Evolutionary conservation across 2,888 invertebrate species (phyloP).

Genomic region (Nemotelus pantherinus): DNA sequence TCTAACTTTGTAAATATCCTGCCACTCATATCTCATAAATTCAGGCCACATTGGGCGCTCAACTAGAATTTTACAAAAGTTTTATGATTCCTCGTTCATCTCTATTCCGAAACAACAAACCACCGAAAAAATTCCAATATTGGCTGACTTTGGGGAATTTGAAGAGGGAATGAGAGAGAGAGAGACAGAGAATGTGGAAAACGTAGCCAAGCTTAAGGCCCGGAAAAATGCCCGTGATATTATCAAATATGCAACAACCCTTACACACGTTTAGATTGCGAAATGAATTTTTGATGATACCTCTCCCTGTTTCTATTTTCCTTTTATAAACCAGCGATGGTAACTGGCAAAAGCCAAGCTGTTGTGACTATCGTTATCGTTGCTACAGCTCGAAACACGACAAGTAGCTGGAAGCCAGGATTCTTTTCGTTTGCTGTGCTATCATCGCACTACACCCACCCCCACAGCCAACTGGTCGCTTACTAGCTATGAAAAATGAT

Average conservation of each 20-base stretch:
- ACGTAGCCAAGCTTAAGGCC: constrained; percentile 9
- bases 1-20: too few relatives aligned
- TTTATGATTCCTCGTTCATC: neutral
- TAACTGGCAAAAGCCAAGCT: neutral
- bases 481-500: constrained; percentile 38
- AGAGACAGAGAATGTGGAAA: neutral
- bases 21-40: too few relatives aligned
- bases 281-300: constrained; percentile 64
- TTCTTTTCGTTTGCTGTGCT: too few relatives aligned
- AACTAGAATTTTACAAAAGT: neutral
- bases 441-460: constrained; percentile 21
- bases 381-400: too few relatives aligned
- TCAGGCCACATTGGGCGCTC: neutral
- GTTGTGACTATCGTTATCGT: too few relatives aligned
- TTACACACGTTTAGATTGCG: constrained; percentile 66
- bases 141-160: constrained; percentile 30
- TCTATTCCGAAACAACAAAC: neutral
- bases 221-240: constrained; percentile 48
- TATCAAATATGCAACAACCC: constrained; percentile 63
- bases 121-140: neutral
- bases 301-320: constrained; percentile 51
- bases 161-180: neutral
- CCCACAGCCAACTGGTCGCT: constrained; percentile 18
- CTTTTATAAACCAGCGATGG: constrained; percentile 47
- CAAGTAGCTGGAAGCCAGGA: too few relatives aligned